Percentiles rank a stretch among this genome's conserved stretches.
Conservation (phyloP, 2,888 invertebrate genomes). For the Penaeus monodon region DNA sequence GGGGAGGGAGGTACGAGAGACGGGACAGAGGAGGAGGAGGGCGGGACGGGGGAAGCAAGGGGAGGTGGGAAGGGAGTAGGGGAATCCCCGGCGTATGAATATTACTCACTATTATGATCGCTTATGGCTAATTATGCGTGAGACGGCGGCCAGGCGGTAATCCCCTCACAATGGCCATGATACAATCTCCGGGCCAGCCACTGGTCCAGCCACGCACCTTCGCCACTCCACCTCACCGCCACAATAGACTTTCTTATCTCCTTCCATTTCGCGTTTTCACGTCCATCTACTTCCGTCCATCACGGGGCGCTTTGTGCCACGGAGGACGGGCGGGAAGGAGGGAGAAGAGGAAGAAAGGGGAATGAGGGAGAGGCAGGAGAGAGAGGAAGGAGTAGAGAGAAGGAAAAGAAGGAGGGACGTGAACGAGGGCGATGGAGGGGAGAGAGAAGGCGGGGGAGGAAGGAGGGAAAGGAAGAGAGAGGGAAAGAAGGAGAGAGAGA, state of each 20-base stretch:
- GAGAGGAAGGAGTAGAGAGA: background rate
- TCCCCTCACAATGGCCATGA: constrained; percentile 46
- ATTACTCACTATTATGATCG: constrained; percentile 43
- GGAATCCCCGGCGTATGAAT: constrained; percentile 30
- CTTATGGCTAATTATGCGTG: constrained; percentile 55
- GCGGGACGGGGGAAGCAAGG: background rate
- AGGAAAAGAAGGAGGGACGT: background rate
- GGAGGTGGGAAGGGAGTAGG: background rate
- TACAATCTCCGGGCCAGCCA: constrained; percentile 22
- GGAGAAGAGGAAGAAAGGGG: background rate
- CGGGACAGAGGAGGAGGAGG: background rate
- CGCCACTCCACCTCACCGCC: background rate
- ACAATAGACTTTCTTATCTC: background rate
- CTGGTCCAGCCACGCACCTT: background rate
- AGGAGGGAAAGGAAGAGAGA: background rate
- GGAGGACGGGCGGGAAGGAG: too few species aligned
- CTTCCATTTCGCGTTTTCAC: too few species aligned
- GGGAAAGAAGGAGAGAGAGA: background rate
- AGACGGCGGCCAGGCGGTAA: constrained; percentile 48
- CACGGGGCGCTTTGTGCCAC: too few species aligned
- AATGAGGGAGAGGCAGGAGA: background rate
- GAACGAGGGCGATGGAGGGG: background rate
- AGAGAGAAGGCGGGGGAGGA: background rate
- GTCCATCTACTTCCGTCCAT: too few species aligned
- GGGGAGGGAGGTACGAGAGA: background rate